Conservation (phyloP, 2,797 vertebrate genomes). For the Cryptoblepharus egeriae region DNA sequence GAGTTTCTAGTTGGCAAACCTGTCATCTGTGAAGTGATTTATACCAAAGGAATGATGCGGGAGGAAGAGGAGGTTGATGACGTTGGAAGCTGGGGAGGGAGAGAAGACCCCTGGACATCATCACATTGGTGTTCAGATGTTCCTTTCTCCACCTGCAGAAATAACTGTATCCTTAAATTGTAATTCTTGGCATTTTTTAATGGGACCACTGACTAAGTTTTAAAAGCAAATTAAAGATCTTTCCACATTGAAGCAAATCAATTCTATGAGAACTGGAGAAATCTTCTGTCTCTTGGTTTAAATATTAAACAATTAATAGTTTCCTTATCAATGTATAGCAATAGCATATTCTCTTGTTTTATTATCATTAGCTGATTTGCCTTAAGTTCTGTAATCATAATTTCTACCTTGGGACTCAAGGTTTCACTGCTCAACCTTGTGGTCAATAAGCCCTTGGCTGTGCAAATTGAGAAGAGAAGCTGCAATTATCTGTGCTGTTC, state of each 20-base stretch:
- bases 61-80: no score
- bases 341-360: background rate
- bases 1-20: no score
- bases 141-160: background rate
- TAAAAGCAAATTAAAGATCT: constrained; percentile 5
- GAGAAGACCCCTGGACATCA: no score
- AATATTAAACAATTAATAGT: constrained; percentile 45
- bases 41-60: no score
- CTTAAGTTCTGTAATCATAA: constrained; percentile 21
- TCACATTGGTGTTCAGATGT: background rate
- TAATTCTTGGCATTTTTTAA: background rate
- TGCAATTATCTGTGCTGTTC: constrained; percentile 92
- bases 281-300: constrained; percentile 22
- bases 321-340: background rate
- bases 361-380: background rate
- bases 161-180: background rate
- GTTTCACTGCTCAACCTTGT: constrained; percentile 7
- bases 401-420: constrained; percentile 42
- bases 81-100: no score
- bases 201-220: background rate
- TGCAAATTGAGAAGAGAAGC: constrained; percentile 95
- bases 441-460: constrained; percentile 83
- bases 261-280: constrained; percentile 29
- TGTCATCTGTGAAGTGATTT: no score
- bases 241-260: background rate